phyloP scores from a whole-genome alignment of 2,888 invertebrate species.

The Drosophila siamana region DNA sequence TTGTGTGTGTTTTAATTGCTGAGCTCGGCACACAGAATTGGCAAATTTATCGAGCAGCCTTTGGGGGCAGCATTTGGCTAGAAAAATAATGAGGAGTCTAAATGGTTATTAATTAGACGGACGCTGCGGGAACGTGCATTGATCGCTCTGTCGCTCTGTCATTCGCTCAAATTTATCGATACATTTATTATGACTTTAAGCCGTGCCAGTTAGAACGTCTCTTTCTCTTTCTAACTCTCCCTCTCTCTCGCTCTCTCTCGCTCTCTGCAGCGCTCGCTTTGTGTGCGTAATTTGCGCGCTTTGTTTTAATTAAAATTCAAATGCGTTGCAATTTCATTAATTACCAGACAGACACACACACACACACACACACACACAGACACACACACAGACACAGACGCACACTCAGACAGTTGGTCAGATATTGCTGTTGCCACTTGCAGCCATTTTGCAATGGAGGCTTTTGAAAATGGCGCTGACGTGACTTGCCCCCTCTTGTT shows the following conservation, averaged over 20 bases:
- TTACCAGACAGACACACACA: constrained; percentile 64
- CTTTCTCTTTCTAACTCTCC: no score
- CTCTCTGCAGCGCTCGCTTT: constrained; percentile 13
- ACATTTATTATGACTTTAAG: not conserved
- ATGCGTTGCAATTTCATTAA: constrained; percentile 84
- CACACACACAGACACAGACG: constrained; percentile 27
- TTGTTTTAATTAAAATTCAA: constrained; percentile 84
- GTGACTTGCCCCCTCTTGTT: constrained; percentile 37
- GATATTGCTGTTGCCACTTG: constrained; percentile 61
- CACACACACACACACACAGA: constrained; percentile 24
- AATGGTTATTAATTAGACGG: not conserved
- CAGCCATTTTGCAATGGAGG: constrained; percentile 71
- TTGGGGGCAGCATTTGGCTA: no score
- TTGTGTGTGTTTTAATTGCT: no score
- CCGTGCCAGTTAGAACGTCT: not conserved
- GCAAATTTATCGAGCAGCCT: no score
- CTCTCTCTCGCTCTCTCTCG: no score
- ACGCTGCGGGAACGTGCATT: no score
- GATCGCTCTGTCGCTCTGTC: no score
- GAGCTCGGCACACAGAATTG: no score
- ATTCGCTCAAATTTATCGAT: no score
- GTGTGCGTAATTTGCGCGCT: constrained; percentile 75
- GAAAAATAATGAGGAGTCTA: not conserved
- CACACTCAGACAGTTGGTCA: constrained; percentile 32
- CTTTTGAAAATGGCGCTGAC: constrained; percentile 75